These are phyloP conservation scores for Chiloscyllium punctatum DNA, from an alignment of 2,797 vertebrate species.

Conservation along the genomic window DNA sequence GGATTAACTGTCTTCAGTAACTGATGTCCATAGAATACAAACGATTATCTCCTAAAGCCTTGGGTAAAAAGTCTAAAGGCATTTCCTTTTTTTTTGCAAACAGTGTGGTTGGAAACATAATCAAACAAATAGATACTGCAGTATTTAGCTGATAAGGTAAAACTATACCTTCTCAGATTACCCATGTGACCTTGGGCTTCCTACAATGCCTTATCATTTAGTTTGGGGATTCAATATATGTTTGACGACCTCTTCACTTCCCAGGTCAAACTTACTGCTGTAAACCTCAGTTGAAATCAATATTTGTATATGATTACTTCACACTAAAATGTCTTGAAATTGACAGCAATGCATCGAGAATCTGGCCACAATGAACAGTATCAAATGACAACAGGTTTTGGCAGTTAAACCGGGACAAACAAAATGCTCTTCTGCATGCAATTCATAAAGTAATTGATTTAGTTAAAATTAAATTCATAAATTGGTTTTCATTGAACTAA, in stretches of 20 bases:
- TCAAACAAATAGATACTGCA: neutral
- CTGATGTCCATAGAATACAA: slow-evolving; percentile 10
- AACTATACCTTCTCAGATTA: neutral
- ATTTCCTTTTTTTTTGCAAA: slow-evolving; percentile 10
- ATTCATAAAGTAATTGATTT: neutral
- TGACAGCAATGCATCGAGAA: neutral
- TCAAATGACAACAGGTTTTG: neutral
- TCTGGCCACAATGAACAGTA: neutral
- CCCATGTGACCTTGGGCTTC: slow-evolving; percentile 13
- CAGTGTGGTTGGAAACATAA: neutral
- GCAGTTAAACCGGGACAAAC: neutral
- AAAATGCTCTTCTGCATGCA: neutral
- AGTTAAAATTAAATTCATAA: too few relatives aligned
- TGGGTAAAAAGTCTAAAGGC: neutral
- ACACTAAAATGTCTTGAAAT: neutral
- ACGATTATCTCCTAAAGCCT: neutral
- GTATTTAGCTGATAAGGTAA: neutral
- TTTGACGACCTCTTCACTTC: neutral
- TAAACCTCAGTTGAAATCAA: neutral
- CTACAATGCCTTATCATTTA: neutral
- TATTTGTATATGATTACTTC: slow-evolving; percentile 20
- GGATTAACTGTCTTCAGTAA: slow-evolving; percentile 9
- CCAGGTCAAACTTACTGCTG: neutral
- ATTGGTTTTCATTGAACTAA: neutral
- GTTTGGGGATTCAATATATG: neutral